phyloP scores from a whole-genome alignment of 2,888 invertebrate species.

The Eilema caniola region DNA sequence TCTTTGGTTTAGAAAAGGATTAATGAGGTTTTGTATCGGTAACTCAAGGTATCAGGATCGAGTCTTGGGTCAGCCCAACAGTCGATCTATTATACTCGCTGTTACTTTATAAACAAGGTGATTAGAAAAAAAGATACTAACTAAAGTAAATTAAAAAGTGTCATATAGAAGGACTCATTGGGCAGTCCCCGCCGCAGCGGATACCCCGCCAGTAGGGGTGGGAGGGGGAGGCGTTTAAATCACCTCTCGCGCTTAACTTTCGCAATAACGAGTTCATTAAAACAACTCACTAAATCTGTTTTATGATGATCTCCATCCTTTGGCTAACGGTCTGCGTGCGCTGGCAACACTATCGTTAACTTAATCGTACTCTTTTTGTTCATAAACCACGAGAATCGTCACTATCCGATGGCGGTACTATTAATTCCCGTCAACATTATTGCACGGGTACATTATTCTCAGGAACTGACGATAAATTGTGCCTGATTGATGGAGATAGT shows the following conservation, averaged over 20 bases:
- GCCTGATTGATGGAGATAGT: no score
- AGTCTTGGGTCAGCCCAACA: neutral
- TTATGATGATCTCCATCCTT: conserved; percentile 7
- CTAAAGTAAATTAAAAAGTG: neutral
- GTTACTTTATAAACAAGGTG: neutral
- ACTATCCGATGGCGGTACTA: neutral
- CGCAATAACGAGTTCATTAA: conserved; percentile 14
- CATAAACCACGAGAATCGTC: neutral
- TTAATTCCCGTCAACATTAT: no score
- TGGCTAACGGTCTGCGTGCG: neutral
- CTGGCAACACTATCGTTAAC: neutral
- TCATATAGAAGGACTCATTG: neutral
- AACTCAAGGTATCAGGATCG: no score
- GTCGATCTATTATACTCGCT: neutral
- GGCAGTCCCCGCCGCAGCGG: neutral
- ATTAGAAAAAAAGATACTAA: neutral
- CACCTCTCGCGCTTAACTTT: conserved; percentile 12
- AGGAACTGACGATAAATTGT: no score
- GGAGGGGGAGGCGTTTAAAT: conserved; percentile 1
- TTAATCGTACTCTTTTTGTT: no score
- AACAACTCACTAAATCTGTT: conserved; percentile 14
- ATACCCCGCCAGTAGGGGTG: neutral
- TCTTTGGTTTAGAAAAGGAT: no score
- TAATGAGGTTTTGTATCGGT: no score
- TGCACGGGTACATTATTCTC: no score